These are phyloP conservation scores for Bombus sibiricus DNA, from an alignment of 1,140 invertebrate species.

Conservation along the genomic window DNA sequence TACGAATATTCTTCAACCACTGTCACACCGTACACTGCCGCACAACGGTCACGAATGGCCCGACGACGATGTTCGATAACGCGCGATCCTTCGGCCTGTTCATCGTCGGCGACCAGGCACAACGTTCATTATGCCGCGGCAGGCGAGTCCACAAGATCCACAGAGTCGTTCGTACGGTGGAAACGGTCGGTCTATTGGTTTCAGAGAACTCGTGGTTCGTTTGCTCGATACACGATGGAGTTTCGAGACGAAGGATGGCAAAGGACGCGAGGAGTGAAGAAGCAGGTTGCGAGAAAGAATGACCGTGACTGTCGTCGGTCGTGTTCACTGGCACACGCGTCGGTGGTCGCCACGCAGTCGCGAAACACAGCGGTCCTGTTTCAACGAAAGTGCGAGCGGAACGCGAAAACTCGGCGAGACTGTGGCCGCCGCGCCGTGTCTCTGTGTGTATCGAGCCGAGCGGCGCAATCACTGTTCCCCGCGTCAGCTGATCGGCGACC, in stretches of 20 bases:
- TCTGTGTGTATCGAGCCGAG: not conserved
- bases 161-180: too few species aligned
- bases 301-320: constrained; percentile 8
- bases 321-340: constrained; percentile 10
- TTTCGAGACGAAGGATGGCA: too few species aligned
- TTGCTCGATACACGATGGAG: too few species aligned
- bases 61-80: not conserved
- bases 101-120: not conserved
- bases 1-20: constrained; percentile 59
- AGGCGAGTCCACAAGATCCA: constrained; percentile 28
- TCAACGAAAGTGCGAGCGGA: not conserved
- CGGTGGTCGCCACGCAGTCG: constrained; percentile 12
- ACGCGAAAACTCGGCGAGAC: not conserved
- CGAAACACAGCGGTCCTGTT: not conserved
- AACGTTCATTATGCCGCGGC: not conserved
- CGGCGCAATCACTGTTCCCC: not conserved
- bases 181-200: too few species aligned
- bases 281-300: too few species aligned
- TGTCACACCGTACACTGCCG: not conserved
- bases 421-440: too few species aligned
- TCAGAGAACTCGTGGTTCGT: too few species aligned
- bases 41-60: not conserved
- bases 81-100: not conserved
- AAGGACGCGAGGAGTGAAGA: too few species aligned
- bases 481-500: constrained; percentile 36